Evolutionary conservation across 1,140 invertebrate genomes (phyloP).

Genomic region (Aphelenchoides besseyi): DNA sequence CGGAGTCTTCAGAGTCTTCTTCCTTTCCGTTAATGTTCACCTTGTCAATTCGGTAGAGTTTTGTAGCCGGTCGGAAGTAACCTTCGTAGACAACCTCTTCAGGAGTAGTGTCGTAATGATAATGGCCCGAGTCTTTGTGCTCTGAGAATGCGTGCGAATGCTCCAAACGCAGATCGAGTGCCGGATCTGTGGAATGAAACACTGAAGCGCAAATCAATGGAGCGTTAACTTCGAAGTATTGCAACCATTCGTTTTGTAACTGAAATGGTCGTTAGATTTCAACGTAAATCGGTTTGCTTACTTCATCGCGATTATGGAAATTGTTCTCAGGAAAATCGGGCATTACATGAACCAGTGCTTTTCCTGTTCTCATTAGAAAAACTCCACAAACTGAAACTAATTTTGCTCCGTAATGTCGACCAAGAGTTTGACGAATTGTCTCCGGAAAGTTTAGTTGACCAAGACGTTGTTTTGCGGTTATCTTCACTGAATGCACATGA

Average conservation of each 20-base stretch:
- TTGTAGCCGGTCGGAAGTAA: constrained; percentile 19
- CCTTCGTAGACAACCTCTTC: constrained; percentile 6
- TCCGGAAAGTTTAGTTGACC: constrained; percentile 4
- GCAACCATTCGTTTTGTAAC: constrained; percentile 12
- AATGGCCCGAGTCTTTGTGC: constrained; percentile 20
- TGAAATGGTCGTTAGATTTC: not conserved
- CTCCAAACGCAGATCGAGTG: constrained; percentile 15
- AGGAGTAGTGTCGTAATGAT: constrained; percentile 19
- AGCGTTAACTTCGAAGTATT: constrained; percentile 4
- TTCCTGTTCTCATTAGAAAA: not conserved
- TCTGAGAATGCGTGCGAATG: constrained; percentile 15
- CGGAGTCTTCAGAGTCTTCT: too few species aligned
- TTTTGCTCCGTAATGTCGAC: constrained; percentile 18
- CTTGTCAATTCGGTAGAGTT: constrained; percentile 26
- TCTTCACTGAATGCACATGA: not conserved
- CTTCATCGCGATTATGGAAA: constrained; percentile 15
- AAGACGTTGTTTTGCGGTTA: not conserved
- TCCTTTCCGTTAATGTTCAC: constrained; percentile 12
- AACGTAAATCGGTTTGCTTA: not conserved
- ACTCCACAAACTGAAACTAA: not conserved
- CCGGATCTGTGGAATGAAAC: not conserved
- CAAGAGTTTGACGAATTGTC: not conserved
- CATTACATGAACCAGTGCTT: constrained; percentile 5
- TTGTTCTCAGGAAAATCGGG: constrained; percentile 16
- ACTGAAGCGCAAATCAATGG: constrained; percentile 8